Percentiles rank a stretch among this genome's conserved stretches.
Conservation (phyloP, 1,140 invertebrate species). For the Nasonia vitripennis region DNA sequence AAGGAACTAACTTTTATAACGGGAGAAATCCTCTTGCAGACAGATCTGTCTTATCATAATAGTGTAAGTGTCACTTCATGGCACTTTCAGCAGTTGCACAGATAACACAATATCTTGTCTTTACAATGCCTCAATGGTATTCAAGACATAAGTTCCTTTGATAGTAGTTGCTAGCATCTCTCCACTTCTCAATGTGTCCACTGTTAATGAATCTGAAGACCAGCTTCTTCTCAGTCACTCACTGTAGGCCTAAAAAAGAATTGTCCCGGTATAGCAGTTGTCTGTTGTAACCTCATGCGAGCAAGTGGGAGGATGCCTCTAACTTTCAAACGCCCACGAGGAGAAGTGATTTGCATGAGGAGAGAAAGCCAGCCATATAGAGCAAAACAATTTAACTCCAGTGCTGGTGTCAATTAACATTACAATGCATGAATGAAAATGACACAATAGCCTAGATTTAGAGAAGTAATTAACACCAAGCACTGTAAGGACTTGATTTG, state of each 20-base stretch:
- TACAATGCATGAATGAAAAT: neutral
- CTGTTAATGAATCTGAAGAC: conserved; percentile 33
- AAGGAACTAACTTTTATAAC: neutral
- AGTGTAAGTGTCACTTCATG: conserved; percentile 10
- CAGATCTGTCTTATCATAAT: conserved; percentile 2
- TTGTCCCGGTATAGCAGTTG: conserved; percentile 1
- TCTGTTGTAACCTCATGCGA: neutral
- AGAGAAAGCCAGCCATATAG: conserved; percentile 41
- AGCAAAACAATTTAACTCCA: conserved; percentile 18
- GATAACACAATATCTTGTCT: conserved; percentile 4
- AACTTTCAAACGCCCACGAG: conserved; percentile 45
- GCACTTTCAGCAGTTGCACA: conserved; percentile 3
- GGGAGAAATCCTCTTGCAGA: neutral
- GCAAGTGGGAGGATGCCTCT: conserved; percentile 37
- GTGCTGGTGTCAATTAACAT: neutral
- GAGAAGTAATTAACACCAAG: neutral
- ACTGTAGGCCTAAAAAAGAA: conserved; percentile 10
- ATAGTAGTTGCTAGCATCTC: conserved; percentile 12
- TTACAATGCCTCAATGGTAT: neutral
- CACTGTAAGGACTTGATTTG: neutral
- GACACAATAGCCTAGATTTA: neutral
- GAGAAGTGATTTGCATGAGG: conserved; percentile 38
- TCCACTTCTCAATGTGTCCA: conserved; percentile 18
- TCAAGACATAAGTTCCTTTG: conserved; percentile 13
- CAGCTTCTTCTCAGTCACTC: conserved; percentile 6